Evolutionary conservation across 2,797 vertebrate species (phyloP).

Genomic region (Peromyscus aztecus): DNA sequence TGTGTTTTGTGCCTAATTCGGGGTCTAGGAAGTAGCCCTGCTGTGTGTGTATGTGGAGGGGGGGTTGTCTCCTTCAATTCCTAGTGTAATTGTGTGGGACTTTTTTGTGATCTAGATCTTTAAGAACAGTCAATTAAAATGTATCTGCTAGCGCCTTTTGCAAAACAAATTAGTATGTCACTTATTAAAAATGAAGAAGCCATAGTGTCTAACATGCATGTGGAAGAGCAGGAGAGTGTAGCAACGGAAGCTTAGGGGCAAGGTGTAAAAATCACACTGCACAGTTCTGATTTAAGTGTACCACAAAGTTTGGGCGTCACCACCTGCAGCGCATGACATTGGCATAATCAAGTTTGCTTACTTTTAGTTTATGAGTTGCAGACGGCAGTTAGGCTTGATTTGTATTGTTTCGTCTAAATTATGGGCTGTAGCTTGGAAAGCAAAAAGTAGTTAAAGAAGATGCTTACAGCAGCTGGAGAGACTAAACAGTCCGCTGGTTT

Average conservation of each 20-base stretch:
- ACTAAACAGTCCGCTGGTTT: background rate
- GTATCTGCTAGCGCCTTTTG: constrained; percentile 72
- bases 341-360: constrained; percentile 58
- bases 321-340: background rate
- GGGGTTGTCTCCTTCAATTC: background rate
- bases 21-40: background rate
- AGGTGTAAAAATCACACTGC: background rate
- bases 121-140: constrained; percentile 71
- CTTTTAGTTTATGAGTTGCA: constrained; percentile 65
- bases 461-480: background rate
- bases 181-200: constrained; percentile 78
- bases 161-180: constrained; percentile 69
- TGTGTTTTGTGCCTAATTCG: background rate
- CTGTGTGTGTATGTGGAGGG: too few species aligned
- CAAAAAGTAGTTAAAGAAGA: background rate
- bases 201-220: constrained; percentile 61
- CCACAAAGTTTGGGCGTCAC: background rate
- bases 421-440: background rate
- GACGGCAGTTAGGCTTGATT: constrained; percentile 61
- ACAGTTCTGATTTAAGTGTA: constrained; percentile 51
- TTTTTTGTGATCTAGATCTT: constrained; percentile 72
- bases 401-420: constrained; percentile 65
- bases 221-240: constrained; percentile 12
- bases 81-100: constrained; percentile 68
- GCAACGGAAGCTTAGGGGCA: constrained; percentile 34